Evolutionary conservation across 2,113 vertebrate species (phyloP).

Genomic region (Scomber colias): DNA sequence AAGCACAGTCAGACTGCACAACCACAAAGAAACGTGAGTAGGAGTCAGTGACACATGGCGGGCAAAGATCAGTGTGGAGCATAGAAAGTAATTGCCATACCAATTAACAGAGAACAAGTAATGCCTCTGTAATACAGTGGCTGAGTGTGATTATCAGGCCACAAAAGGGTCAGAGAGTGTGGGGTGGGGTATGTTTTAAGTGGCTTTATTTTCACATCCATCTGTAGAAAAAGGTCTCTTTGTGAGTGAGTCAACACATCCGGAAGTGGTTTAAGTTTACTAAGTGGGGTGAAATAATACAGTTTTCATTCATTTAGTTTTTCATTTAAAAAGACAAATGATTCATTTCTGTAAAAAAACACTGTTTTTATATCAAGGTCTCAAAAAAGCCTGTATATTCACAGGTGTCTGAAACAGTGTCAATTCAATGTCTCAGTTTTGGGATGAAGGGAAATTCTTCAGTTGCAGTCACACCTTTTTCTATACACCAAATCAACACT

Average conservation of each 20-base stretch:
- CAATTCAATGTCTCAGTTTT: background rate
- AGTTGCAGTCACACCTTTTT: background rate
- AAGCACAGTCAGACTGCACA: conserved; percentile 35
- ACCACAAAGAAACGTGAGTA: conserved; percentile 19
- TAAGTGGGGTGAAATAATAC: background rate
- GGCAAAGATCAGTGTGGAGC: background rate
- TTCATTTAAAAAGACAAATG: background rate
- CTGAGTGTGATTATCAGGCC: background rate
- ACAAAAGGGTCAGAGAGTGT: background rate
- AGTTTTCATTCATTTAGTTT: too few relatives aligned
- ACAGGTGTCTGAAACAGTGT: too few relatives aligned
- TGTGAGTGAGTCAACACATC: conserved; percentile 46
- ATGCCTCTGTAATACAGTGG: background rate
- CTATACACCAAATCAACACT: background rate
- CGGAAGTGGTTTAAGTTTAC: background rate
- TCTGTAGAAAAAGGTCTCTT: conserved; percentile 18
- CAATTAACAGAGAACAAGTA: conserved; percentile 44
- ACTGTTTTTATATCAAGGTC: too few relatives aligned
- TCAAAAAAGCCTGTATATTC: too few relatives aligned
- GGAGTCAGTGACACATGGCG: conserved; percentile 3
- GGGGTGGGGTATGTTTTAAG: conserved; percentile 8
- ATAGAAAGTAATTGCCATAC: background rate
- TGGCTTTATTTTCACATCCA: conserved; percentile 39
- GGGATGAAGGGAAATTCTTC: background rate
- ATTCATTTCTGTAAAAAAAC: too few relatives aligned